Evolutionary conservation across 1,140 invertebrate genomes (phyloP).

Genomic region (Heliothis virescens): DNA sequence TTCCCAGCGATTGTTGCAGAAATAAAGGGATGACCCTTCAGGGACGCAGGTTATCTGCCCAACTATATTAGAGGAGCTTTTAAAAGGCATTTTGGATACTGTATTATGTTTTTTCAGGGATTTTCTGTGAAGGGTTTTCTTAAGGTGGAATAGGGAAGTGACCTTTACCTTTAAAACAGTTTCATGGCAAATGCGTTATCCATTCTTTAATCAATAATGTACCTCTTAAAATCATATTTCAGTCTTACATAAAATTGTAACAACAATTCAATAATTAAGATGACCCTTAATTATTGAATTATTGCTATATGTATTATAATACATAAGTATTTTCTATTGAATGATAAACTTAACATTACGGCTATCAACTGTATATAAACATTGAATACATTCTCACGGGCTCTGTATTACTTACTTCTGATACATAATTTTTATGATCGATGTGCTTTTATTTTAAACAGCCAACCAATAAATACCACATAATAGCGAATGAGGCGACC

Average conservation of each 20-base stretch:
- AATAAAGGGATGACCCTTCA: conserved; percentile 85
- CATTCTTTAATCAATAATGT: background rate
- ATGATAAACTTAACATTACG: background rate
- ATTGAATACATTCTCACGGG: background rate
- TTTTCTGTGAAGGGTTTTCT: conserved; percentile 5
- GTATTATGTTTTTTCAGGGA: conserved; percentile 42
- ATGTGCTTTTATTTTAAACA: conserved; percentile 38
- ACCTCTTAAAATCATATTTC: too few species aligned
- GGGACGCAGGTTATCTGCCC: conserved; percentile 77
- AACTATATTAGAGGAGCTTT: conserved; percentile 82
- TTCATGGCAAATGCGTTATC: background rate
- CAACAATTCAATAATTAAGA: too few species aligned
- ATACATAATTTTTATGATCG: conserved; percentile 30
- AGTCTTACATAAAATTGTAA: too few species aligned
- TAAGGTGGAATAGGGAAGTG: background rate
- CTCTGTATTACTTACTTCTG: background rate
- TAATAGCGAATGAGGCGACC: conserved; percentile 42
- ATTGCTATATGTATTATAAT: too few species aligned
- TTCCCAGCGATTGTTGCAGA: conserved; percentile 84
- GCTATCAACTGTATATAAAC: background rate
- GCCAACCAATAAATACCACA: conserved; percentile 44
- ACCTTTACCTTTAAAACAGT: conserved; percentile 15
- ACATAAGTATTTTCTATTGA: too few species aligned
- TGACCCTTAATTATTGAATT: too few species aligned
- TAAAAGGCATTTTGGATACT: conserved; percentile 57